Base-by-base conservation (phyloP, 2,797 vertebrate species). In the Enteromius fasciolatus region DNA sequence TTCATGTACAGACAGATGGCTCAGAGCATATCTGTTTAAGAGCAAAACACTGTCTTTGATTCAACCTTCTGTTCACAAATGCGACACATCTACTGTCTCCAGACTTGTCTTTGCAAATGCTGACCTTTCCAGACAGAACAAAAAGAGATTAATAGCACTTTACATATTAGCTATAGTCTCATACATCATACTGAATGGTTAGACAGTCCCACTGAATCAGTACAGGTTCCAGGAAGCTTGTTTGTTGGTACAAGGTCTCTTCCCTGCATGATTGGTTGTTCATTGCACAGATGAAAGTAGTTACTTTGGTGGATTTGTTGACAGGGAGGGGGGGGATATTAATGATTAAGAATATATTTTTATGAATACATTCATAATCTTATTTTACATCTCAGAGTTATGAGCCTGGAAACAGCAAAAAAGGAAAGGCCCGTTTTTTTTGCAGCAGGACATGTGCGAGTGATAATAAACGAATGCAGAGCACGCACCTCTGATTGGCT, bases 141-240 rank as follows among this genome's bases (percentile, higher is more conserved):
- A 88, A 90, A 89, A 90, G 83, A 93, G 90, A 94, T 94, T 94
- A 92, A 94, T 94, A 88, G 90, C 87, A 85, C 86, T 92, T 93
- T 92, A 85, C 89, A 90, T 91, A 83, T 89, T 90, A 88, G 87
- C 89, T 82, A 88, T 84, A 28, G 88, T 54, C 83, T 87, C 90
- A 89, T 93, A 92, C 87, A 93, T 94, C 92, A 93, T 90, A 88
- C 88, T 87, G 87, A 89, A 88, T 39, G 85, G 84, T 61, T 87
- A 83, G 91, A 91, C 90, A 92, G 92, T 91, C 91, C 91, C 80
- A 88, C 93, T 90, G 89, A 91, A 92, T 94, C 89, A 89, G 88
- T 87, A 77, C 39, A 82, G 81, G 85, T 87, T 90, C 9, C 81
- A 39, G 48, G 77, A 86, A 82, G 20, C 67, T 88, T 91, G 86